Evolutionary conservation across 1,140 invertebrate species (phyloP).

Genomic region (Drosophila takahashii): DNA sequence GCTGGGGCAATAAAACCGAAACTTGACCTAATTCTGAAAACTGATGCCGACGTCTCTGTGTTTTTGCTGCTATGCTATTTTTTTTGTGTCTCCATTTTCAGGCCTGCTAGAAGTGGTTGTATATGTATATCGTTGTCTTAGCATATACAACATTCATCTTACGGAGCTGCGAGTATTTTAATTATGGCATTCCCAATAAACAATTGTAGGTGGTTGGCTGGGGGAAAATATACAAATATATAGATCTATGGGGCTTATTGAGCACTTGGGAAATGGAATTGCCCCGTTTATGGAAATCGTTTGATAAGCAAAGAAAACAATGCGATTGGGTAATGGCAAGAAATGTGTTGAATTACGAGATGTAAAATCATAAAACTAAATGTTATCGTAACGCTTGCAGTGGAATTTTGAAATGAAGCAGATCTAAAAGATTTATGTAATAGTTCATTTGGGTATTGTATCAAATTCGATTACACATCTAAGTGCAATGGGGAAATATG

Average conservation of each 20-base stretch:
- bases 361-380: slow-evolving; percentile 5
- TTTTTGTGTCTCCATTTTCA: slow-evolving; percentile 35
- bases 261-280: slow-evolving; percentile 31
- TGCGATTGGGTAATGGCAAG: slow-evolving; percentile 3
- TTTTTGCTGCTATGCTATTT: slow-evolving; percentile 13
- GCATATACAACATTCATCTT: slow-evolving; percentile 21
- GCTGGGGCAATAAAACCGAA: slow-evolving; percentile 74
- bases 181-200: slow-evolving; percentile 52
- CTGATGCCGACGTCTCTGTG: slow-evolving; percentile 40
- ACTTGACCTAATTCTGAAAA: slow-evolving; percentile 77
- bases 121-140: not conserved
- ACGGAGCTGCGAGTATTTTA: slow-evolving; percentile 21
- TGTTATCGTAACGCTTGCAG: not conserved
- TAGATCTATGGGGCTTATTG: slow-evolving; percentile 38
- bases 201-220: slow-evolving; percentile 42
- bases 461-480: not conserved
- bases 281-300: slow-evolving; percentile 6
- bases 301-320: slow-evolving; percentile 25
- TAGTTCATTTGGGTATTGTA: slow-evolving; percentile 1
- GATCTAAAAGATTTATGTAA: slow-evolving; percentile 6
- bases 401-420: slow-evolving; percentile 3
- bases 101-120: slow-evolving; percentile 42
- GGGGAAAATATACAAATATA: slow-evolving; percentile 28
- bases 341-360: slow-evolving; percentile 11
- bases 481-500: slow-evolving; percentile 7